Evolutionary conservation across 1,140 invertebrate species (phyloP), one percentile per base, ranked within the genome.

Genomic region (Drosophila trapezifrons): DNA sequence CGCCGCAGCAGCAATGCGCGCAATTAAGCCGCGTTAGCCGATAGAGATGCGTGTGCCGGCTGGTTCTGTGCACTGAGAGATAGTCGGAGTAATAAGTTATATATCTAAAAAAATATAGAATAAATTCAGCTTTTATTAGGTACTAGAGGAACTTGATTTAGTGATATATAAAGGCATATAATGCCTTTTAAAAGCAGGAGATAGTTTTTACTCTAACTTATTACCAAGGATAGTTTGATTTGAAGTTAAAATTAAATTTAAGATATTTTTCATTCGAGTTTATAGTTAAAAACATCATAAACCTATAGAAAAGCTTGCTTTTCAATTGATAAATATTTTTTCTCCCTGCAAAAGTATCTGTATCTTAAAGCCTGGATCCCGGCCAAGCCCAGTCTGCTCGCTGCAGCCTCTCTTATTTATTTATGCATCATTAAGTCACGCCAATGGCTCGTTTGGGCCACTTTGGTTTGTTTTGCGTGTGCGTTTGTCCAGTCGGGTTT

Each of bases 381-480:
- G 47, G 10, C 32, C 46, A 76, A 59, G 71, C 49, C 43, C 65
- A 40, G 63, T 32, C 69, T 60, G 47, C 45, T 35, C 20, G 38
- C 45, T 43, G 38, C 40, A 54, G 57, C n/a, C 27, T 51, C 64
- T 66, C 62, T 73, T 80, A 87, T 82, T 87, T 86, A 86, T 86
- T 87, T 86, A 86, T 86, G 83, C 79, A 79, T 73, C 79, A 87
- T 87, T 86, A 87, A 87, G 76, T 87, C 83, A 86, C 83, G 83
- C 78, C 83, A 87, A 83, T 87, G 81, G 83, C 66, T 87, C 79
- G 83, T 86, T 83, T 87, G 58, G 47, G 70, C 78, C 46, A 57
- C 62, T 66, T 65, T 69, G 55, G 57, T 76, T 60, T 52, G 49
- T 55, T 51, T 79, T 64, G 57, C 37, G 45, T 59, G 42, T 71